Conservation (phyloP, 1,140 invertebrate species). For the Cyrtorhinus lividipennis region DNA sequence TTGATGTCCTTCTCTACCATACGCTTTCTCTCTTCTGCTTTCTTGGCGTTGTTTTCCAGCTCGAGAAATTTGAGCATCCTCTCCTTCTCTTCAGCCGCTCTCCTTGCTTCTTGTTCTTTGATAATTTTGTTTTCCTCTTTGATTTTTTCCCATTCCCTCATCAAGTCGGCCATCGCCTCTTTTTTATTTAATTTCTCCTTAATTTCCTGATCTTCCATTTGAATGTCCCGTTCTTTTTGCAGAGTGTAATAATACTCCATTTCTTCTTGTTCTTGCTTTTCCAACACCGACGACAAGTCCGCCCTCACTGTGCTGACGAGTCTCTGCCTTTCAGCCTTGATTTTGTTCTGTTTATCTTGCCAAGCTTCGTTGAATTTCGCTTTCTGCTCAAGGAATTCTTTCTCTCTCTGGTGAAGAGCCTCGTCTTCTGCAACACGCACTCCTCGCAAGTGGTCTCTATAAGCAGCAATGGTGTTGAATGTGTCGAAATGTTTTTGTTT, state of each 20-base stretch:
- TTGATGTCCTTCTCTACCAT: background rate
- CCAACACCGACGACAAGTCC: background rate
- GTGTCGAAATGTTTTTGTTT: background rate
- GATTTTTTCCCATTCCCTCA: background rate
- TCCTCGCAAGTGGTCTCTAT: background rate
- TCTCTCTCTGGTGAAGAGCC: background rate
- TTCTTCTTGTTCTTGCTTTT: background rate
- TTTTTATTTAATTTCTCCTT: background rate
- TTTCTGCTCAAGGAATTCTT: background rate
- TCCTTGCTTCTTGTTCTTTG: background rate
- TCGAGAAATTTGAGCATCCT: background rate
- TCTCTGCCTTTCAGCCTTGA: background rate
- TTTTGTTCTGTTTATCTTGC: background rate
- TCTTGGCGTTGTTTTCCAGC: background rate
- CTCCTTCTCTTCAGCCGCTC: background rate
- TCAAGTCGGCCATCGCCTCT: background rate
- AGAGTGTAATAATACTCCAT: conserved; percentile 2
- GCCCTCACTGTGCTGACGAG: background rate
- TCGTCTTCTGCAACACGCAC: background rate
- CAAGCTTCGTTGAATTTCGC: background rate
- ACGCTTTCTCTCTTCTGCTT: background rate
- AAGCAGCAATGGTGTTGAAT: background rate
- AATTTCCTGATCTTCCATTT: conserved; percentile 1
- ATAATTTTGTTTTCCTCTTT: background rate
- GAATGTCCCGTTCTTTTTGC: background rate